phyloP scores from a whole-genome alignment of 2,113 vertebrate genomes.

The Cavia porcellus region DNA sequence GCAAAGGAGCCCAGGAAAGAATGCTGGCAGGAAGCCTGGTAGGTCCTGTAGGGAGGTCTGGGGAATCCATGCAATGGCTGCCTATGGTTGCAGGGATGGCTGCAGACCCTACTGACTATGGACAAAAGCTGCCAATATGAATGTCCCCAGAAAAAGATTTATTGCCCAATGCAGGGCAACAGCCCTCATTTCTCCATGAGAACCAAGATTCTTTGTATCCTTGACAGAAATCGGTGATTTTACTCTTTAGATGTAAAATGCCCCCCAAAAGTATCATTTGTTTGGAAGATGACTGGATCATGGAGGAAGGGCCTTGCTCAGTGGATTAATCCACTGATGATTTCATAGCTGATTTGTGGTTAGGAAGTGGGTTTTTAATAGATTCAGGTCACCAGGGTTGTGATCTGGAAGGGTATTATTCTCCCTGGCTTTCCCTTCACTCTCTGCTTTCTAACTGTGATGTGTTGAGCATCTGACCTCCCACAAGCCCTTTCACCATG shows the following conservation, averaged over 20 bases:
- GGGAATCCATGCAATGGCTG: neutral
- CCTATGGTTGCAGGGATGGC: neutral
- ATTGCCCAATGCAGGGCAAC: neutral
- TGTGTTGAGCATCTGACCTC: neutral
- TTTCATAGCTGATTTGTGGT: neutral
- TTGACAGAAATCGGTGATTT: neutral
- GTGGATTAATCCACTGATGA: neutral
- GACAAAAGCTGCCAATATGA: neutral
- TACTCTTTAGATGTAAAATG: neutral
- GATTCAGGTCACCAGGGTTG: neutral
- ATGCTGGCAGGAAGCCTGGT: neutral
- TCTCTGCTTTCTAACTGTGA: neutral
- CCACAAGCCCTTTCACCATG: neutral
- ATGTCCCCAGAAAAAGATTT: neutral
- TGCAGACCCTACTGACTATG: neutral
- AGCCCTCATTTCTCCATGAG: neutral
- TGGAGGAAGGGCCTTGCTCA: neutral
- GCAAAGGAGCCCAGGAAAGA: neutral
- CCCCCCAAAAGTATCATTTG: neutral
- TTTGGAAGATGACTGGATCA: neutral
- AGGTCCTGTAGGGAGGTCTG: neutral
- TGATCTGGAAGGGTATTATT: neutral
- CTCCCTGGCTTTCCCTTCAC: neutral
- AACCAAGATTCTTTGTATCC: neutral
- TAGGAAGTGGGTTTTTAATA: neutral